Conservation (phyloP, 2,888 invertebrate species). For the Stenichneumon culpator region DNA sequence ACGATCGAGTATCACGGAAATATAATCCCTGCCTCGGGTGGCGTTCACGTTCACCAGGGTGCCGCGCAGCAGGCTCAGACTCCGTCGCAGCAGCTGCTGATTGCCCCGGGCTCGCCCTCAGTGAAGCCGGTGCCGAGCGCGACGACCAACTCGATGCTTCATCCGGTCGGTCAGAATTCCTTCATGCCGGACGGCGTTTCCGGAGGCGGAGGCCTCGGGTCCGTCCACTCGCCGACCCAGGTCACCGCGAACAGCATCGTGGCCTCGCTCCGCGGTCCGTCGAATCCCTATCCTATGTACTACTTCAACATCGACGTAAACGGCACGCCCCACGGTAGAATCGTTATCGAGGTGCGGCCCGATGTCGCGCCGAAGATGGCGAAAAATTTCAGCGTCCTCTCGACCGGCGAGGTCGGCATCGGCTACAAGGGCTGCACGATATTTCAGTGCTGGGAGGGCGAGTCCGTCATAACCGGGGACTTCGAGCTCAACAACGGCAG, state of each 20-base stretch:
- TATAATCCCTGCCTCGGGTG: constrained; percentile 79
- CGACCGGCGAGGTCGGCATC: constrained; percentile 91
- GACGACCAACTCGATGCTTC: constrained; percentile 79
- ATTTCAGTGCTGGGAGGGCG: constrained; percentile 94
- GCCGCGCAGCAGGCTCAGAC: constrained; percentile 81
- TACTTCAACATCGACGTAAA: constrained; percentile 92
- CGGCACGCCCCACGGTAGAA: constrained; percentile 89
- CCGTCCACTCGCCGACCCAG: constrained; percentile 85
- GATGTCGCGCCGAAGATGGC: constrained; percentile 94
- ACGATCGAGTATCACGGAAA: constrained; percentile 83
- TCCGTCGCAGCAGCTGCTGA: constrained; percentile 78
- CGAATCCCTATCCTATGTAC: constrained; percentile 89
- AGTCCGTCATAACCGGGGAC: constrained; percentile 93
- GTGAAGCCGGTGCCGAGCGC: constrained; percentile 77
- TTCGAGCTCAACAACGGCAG: constrained; percentile 93
- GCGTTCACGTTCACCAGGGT: constrained; percentile 84
- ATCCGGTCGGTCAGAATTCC: constrained; percentile 80
- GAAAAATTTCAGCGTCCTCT: constrained; percentile 91
- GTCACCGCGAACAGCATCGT: constrained; percentile 77
- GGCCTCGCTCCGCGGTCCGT: constrained; percentile 86
- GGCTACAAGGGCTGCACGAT: constrained; percentile 93
- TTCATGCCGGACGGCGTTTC: constrained; percentile 78
- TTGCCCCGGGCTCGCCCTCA: constrained; percentile 83
- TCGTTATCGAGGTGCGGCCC: constrained; percentile 91
- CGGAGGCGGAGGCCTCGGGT: constrained; percentile 75